Percentiles rank a stretch among this genome's conserved stretches.
These are phyloP conservation scores for Neostethus bicornis DNA, from an alignment of 2,797 vertebrate genomes.

Conservation along the genomic window DNA sequence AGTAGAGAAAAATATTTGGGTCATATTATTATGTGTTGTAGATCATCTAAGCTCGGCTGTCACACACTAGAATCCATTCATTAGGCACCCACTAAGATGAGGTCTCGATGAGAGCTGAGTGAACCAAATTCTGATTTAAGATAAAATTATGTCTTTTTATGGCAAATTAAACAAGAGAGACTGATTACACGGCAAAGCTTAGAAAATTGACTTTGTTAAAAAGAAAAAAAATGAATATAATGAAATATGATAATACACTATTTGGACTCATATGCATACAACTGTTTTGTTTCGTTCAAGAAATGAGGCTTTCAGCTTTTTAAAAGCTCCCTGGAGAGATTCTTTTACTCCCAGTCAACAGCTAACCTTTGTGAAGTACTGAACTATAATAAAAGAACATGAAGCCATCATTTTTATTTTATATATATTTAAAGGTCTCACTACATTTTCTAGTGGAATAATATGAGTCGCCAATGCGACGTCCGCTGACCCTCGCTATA, in stretches of 20 bases:
- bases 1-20: slow-evolving; percentile 51
- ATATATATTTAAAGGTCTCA: background rate
- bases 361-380: background rate
- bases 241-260: slow-evolving; percentile 10
- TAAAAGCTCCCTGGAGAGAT: slow-evolving; percentile 20
- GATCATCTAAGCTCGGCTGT: slow-evolving; percentile 65
- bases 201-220: slow-evolving; percentile 25
- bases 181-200: slow-evolving; percentile 33
- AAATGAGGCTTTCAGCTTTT: slow-evolving; percentile 15
- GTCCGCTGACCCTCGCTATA: slow-evolving; percentile 7
- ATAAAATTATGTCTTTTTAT: slow-evolving; percentile 49
- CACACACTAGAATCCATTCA: slow-evolving; percentile 64
- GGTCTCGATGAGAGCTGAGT: slow-evolving; percentile 41
- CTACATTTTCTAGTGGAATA: background rate
- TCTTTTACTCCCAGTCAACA: slow-evolving; percentile 16
- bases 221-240: slow-evolving; percentile 5
- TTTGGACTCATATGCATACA: slow-evolving; percentile 10
- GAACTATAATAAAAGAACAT: background rate
- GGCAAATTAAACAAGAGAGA: slow-evolving; percentile 39
- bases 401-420: background rate
- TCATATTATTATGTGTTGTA: slow-evolving; percentile 53
- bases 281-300: slow-evolving; percentile 20
- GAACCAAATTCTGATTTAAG: slow-evolving; percentile 53
- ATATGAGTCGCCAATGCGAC: slow-evolving; percentile 2
- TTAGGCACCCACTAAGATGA: slow-evolving; percentile 22